Percentiles rank a stretch among this genome's conserved stretches.
Conservation (phyloP, 2,888 invertebrate genomes). For the Scrobipalpa atriplicella region DNA sequence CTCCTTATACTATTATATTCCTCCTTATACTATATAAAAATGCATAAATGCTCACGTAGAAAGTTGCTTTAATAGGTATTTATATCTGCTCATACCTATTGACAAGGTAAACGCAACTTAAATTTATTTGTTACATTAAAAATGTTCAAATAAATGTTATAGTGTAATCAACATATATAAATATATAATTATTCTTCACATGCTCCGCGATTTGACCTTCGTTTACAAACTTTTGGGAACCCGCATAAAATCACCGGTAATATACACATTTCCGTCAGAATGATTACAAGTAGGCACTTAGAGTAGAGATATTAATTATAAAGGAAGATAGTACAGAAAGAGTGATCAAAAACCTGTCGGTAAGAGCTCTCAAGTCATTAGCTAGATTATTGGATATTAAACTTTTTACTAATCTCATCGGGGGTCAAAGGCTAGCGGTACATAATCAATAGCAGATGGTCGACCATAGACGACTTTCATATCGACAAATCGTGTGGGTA, state of each 20-base stretch:
- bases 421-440: conserved; percentile 37
- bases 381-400: conserved; percentile 29
- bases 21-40: too few relatives aligned
- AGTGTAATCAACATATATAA: neutral
- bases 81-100: too few relatives aligned
- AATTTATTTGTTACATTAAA: too few relatives aligned
- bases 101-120: too few relatives aligned
- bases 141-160: too few relatives aligned
- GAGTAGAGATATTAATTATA: conserved; percentile 10
- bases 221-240: neutral
- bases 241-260: too few relatives aligned
- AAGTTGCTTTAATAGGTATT: neutral
- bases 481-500: conserved; percentile 36
- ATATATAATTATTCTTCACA: neutral
- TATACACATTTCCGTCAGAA: neutral
- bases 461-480: conserved; percentile 36
- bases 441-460: conserved; percentile 38
- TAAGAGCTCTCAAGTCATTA: conserved; percentile 37
- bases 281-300: neutral
- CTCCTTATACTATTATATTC: too few relatives aligned
- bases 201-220: neutral
- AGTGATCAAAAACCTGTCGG: conserved; percentile 21
- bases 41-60: neutral
- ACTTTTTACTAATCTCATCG: conserved; percentile 33
- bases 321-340: conserved; percentile 21